Percentiles rank a stretch among this genome's conserved stretches.
phyloP scores from a whole-genome alignment of 2,113 vertebrate genomes.

The Dinomys branickii region DNA sequence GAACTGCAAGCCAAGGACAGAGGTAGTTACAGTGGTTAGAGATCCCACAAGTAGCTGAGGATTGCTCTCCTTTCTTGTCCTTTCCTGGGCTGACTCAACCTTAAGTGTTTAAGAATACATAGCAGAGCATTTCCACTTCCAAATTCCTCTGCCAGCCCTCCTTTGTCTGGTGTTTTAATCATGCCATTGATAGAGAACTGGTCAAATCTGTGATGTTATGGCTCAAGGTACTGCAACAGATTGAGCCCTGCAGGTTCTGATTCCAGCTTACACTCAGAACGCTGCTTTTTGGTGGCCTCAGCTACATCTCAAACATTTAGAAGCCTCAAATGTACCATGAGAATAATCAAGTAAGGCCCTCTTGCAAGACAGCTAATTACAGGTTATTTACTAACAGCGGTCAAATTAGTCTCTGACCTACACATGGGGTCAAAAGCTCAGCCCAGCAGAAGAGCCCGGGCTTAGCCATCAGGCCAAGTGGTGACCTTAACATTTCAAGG shows the following conservation, averaged over 20 bases:
- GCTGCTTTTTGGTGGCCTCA: neutral
- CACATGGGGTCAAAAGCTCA: neutral
- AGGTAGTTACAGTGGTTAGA: neutral
- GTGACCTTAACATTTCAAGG: neutral
- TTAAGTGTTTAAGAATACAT: neutral
- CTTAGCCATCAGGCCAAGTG: neutral
- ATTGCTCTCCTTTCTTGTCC: neutral
- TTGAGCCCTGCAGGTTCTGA: neutral
- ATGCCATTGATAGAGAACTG: neutral
- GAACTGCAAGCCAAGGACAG: neutral
- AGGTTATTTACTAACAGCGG: neutral
- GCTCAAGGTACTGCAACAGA: neutral
- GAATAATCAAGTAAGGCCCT: neutral
- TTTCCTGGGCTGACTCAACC: neutral
- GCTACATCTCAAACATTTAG: neutral
- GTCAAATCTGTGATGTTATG: neutral
- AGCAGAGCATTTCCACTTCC: neutral
- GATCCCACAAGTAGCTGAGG: neutral
- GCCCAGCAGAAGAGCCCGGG: neutral
- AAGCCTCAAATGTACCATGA: neutral
- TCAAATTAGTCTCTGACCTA: constrained; percentile 25
- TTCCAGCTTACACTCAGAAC: neutral
- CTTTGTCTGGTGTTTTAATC: neutral
- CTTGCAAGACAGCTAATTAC: constrained; percentile 20
- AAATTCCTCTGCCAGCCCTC: constrained; percentile 42